phyloP scores from a whole-genome alignment of 2,888 invertebrate genomes.

The Penaeus monodon region DNA sequence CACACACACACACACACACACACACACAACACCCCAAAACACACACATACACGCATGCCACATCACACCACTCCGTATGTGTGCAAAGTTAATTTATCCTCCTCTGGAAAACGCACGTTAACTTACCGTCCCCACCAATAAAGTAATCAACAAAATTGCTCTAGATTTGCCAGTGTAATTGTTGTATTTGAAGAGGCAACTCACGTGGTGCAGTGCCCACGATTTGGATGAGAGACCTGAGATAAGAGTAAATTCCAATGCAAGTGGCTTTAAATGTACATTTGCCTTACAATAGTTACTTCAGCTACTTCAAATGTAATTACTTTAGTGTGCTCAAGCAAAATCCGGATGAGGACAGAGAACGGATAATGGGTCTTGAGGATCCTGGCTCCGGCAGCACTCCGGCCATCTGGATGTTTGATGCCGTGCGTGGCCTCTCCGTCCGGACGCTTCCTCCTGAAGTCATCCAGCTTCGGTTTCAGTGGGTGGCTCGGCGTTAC shows the following conservation, averaged over 20 bases:
- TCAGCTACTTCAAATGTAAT: too few relatives aligned
- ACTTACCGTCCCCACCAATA: conserved; percentile 50
- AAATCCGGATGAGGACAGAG: conserved; percentile 37
- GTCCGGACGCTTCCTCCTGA: not conserved
- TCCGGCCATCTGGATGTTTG: not conserved
- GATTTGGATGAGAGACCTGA: not conserved
- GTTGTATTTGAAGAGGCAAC: conserved; percentile 42
- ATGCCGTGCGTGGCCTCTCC: not conserved
- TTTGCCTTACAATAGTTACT: not conserved
- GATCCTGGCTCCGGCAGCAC: not conserved
- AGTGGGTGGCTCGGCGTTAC: not conserved
- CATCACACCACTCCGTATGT: too few relatives aligned
- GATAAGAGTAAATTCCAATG: not conserved
- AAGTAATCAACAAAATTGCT: conserved; percentile 51
- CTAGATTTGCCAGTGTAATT: conserved; percentile 37
- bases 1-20: too few relatives aligned
- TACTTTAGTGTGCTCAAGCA: conserved; percentile 49
- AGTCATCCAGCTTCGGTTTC: conserved; percentile 1
- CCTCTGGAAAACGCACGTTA: not conserved
- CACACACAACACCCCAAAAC: too few relatives aligned
- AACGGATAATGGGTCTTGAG: conserved; percentile 47
- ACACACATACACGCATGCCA: too few relatives aligned
- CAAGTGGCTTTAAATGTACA: not conserved
- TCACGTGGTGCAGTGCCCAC: conserved; percentile 48
- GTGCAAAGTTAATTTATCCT: too few relatives aligned